These are phyloP conservation scores for Grapholita molesta DNA, from an alignment of 1,140 invertebrate genomes.

Conservation along the genomic window DNA sequence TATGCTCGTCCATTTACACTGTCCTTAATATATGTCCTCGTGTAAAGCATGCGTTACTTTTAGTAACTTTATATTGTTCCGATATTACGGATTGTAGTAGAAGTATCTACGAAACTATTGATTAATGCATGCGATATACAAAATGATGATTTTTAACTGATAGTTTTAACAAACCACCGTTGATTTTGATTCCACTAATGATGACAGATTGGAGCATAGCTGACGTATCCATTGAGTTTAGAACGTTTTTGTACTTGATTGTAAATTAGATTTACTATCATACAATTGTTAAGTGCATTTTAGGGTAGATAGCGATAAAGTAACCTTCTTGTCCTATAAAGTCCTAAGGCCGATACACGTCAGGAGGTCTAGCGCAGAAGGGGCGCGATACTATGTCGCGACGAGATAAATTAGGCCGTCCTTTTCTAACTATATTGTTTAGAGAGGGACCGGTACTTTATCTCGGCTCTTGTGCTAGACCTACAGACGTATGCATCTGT, in stretches of 20 bases:
- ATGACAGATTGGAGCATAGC: neutral
- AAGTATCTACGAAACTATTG: conserved; percentile 46
- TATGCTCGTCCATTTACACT: conserved; percentile 35
- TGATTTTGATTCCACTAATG: neutral
- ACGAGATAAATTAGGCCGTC: too few relatives aligned
- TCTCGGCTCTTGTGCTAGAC: too few relatives aligned
- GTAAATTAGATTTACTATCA: neutral
- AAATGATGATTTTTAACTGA: neutral
- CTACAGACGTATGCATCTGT: too few relatives aligned
- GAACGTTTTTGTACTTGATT: neutral
- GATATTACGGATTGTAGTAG: conserved; percentile 36
- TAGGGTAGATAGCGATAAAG: neutral
- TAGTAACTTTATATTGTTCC: conserved; percentile 27
- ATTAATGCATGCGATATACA: conserved; percentile 17
- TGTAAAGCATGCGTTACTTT: conserved; percentile 44
- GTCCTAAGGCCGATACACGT: too few relatives aligned
- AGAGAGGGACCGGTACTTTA: too few relatives aligned
- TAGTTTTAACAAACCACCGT: neutral
- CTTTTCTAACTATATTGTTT: too few relatives aligned
- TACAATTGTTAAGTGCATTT: neutral
- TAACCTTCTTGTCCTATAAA: neutral
- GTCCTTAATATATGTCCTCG: conserved; percentile 31
- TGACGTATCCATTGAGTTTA: neutral
- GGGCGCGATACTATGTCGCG: too few relatives aligned
- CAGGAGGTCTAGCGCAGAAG: too few relatives aligned